phyloP scores from a whole-genome alignment of 2,888 invertebrate genomes.

The Zeuzera pyrina region DNA sequence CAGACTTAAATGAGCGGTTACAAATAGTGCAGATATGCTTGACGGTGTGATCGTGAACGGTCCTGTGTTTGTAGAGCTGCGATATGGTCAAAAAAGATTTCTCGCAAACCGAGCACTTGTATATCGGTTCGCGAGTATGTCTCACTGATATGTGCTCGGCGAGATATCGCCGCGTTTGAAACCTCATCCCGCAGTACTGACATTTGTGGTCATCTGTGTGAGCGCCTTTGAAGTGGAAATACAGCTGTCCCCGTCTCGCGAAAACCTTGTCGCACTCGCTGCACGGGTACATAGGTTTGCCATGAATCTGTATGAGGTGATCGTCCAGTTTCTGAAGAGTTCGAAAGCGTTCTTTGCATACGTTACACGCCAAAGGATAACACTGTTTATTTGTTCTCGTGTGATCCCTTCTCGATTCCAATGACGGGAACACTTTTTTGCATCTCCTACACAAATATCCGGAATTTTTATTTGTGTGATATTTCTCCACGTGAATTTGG shows the following conservation, averaged over 20 bases:
- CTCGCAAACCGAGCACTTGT: slow-evolving; percentile 7
- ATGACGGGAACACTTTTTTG: slow-evolving; percentile 6
- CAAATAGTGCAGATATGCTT: slow-evolving; percentile 11
- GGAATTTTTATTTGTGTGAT: not conserved
- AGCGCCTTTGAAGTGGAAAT: slow-evolving; percentile 8
- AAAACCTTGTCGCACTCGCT: slow-evolving; percentile 10
- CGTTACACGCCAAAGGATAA: slow-evolving; percentile 5
- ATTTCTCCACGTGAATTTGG: slow-evolving; percentile 6
- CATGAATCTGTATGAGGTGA: slow-evolving; percentile 9
- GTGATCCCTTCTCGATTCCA: slow-evolving; percentile 7
- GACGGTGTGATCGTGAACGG: slow-evolving; percentile 12
- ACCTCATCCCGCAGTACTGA: slow-evolving; percentile 8
- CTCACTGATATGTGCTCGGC: slow-evolving; percentile 3
- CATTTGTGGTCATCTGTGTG: slow-evolving; percentile 12
- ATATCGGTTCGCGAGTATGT: slow-evolving; percentile 9
- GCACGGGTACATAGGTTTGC: slow-evolving; percentile 8
- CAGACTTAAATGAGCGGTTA: slow-evolving; percentile 2
- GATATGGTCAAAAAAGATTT: slow-evolving; percentile 9
- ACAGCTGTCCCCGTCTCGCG: slow-evolving; percentile 4
- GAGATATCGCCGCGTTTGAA: slow-evolving; percentile 2
- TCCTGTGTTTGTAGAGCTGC: slow-evolving; percentile 7
- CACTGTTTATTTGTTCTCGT: slow-evolving; percentile 8
- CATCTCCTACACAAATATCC: slow-evolving; percentile 8
- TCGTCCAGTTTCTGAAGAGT: slow-evolving; percentile 5
- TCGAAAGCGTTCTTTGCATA: slow-evolving; percentile 8